Conservation (phyloP, 2,888 invertebrate species). For the Noctua janthe region DNA sequence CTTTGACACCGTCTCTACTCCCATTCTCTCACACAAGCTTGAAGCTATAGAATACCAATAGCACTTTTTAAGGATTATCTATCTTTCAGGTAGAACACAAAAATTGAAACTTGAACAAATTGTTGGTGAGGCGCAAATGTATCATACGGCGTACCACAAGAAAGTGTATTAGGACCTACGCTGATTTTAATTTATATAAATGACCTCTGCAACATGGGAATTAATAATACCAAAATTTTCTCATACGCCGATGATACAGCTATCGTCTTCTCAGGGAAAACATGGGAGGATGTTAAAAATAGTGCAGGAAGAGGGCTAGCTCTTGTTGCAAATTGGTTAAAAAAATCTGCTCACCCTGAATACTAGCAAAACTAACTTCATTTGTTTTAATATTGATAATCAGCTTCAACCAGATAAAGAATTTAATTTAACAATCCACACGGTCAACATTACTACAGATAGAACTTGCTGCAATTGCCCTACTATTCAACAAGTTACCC, state of each 20-base stretch:
- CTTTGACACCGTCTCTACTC: no score
- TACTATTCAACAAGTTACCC: no score
- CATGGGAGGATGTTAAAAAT: background rate
- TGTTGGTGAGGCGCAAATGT: background rate
- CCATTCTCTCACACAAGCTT: background rate
- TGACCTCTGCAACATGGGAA: background rate
- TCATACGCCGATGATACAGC: background rate
- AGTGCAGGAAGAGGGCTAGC: background rate
- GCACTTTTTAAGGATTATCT: background rate
- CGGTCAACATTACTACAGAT: no score
- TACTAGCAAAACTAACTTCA: no score
- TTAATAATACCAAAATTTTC: background rate
- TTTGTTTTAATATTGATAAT: no score
- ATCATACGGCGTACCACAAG: background rate
- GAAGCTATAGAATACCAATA: background rate
- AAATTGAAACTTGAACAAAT: background rate
- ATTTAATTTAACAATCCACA: no score
- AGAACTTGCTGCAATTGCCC: no score
- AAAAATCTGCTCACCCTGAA: no score
- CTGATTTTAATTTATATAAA: background rate
- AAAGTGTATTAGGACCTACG: background rate
- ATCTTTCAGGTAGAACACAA: background rate
- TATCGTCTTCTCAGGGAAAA: background rate
- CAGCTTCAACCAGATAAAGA: no score
- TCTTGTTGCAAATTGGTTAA: background rate